A percentile compares a stretch with the other conserved stretches of the same genome.
Evolutionary conservation across 2,888 invertebrate genomes (phyloP).

Genomic region (Drosophila rellima): DNA sequence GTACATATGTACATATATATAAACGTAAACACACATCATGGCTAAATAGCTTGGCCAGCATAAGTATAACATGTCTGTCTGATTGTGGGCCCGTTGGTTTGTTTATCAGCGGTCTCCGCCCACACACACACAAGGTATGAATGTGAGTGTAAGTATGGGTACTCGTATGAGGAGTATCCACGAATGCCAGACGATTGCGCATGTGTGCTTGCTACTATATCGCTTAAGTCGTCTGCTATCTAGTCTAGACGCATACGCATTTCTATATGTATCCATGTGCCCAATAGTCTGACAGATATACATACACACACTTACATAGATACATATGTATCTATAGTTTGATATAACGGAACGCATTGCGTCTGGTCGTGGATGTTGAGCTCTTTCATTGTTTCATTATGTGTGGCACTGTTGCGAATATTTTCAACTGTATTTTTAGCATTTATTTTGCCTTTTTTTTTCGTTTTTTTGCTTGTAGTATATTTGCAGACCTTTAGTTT

Average conservation of each 20-base stretch:
- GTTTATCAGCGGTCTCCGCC: slow-evolving; percentile 52
- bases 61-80: slow-evolving; percentile 59
- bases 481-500: slow-evolving; percentile 34
- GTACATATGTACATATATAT: background rate
- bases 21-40: slow-evolving; percentile 29
- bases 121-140: slow-evolving; percentile 31
- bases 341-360: slow-evolving; percentile 44
- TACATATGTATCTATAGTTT: slow-evolving; percentile 15
- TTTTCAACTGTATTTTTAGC: slow-evolving; percentile 50
- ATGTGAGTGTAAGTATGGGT: slow-evolving; percentile 1
- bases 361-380: slow-evolving; percentile 27
- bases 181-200: slow-evolving; percentile 67
- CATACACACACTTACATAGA: background rate
- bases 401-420: slow-evolving; percentile 30
- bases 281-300: slow-evolving; percentile 18
- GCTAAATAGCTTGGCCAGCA: slow-evolving; percentile 54
- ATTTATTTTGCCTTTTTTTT: slow-evolving; percentile 11
- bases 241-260: slow-evolving; percentile 80
- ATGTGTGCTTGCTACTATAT: slow-evolving; percentile 65
- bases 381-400: slow-evolving; percentile 50
- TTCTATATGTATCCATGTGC: slow-evolving; percentile 24
- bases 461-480: slow-evolving; percentile 2
- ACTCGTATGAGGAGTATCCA: slow-evolving; percentile 3
- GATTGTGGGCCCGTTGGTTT: slow-evolving; percentile 47
- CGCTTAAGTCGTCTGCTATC: slow-evolving; percentile 84